Base-by-base conservation (phyloP, 2,888 invertebrate species). In the Cistogaster globosa region DNA sequence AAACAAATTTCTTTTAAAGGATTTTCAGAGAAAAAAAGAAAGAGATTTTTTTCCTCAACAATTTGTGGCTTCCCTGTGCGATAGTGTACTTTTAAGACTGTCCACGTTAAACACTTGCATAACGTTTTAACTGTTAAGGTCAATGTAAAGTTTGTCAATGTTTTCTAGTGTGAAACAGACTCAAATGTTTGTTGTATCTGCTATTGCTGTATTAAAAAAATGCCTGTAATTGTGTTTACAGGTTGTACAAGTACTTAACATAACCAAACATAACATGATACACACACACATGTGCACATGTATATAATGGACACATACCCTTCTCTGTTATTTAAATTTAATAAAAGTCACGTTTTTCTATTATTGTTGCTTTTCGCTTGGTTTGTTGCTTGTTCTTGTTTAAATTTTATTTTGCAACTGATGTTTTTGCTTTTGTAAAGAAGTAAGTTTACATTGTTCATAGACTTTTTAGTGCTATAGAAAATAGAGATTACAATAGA, bases 301-400 rank as follows among this genome's bases (percentile, higher is more conserved):
- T n/a, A n/a, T n/a, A 51, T 51, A 58, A 32, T 32, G 32, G 4
- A 32, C 32, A 32, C 32, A 32, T 32, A 5, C 8, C 12, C 22
- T 57, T 11, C 22, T 14, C 53, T 22, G 20, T 75, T 84, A 84
- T 81, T 84, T 81, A 77, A 26, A 68, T 81, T 68, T 51, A 32
- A 32, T 26, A 62, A 76, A 76, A 81, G 84, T 84, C 84, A 84
- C 84, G 84, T 84, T 84, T 84, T 84, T 84, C 67, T 51, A 62
- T 83, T 72, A 55, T 72, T 71, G 65, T 71, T 67, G 42, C 12
- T 71, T 77, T 83, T 72, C 51, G 6, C 8, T 53, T 8, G 42
- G 42, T 45, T 53, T 78, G 7, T 69, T 42, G 12, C 68, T 38
- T 68, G 12, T 48, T 68, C 14, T n/a, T 16, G 14, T n/a, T 48